Percentiles rank a stretch among this genome's conserved stretches.
Conservation (phyloP, 2,113 vertebrate species). For the Ciconia boyciana region DNA sequence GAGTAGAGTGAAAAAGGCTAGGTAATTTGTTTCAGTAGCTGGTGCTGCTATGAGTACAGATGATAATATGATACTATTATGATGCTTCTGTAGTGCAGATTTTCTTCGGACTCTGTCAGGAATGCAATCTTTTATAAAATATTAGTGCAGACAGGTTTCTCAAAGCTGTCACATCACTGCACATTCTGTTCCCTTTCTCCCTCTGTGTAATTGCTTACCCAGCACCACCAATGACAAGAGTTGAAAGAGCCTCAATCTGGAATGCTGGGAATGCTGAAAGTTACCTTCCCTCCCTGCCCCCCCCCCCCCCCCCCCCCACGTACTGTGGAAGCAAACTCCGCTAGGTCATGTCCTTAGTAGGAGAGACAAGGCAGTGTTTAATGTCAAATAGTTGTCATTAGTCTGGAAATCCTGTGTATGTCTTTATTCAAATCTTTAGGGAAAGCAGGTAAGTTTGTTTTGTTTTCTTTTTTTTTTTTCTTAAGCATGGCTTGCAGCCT, state of each 20-base stretch:
- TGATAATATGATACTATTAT: neutral
- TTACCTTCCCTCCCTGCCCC: neutral
- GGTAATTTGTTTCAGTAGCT: neutral
- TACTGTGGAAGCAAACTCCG: rapidly evolving
- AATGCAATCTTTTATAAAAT: neutral
- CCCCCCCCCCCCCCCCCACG: too few species aligned
- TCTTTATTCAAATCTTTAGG: neutral
- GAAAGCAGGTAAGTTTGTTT: neutral
- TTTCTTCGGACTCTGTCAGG: neutral
- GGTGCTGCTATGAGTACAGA: neutral
- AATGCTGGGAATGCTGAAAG: neutral
- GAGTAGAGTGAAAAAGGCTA: neutral
- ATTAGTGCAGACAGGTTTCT: neutral
- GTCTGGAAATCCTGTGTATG: neutral
- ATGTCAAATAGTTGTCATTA: neutral
- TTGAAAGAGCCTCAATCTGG: neutral
- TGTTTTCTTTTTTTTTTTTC: neutral
- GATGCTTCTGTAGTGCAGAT: neutral
- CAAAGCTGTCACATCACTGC: neutral
- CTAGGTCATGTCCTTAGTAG: neutral
- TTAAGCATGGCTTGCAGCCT: neutral
- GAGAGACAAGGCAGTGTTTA: neutral
- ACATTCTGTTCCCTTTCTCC: neutral
- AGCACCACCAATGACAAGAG: neutral
- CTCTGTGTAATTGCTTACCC: neutral